Conservation (phyloP, 2,113 vertebrate genomes). For the Nansenia antarctica region DNA sequence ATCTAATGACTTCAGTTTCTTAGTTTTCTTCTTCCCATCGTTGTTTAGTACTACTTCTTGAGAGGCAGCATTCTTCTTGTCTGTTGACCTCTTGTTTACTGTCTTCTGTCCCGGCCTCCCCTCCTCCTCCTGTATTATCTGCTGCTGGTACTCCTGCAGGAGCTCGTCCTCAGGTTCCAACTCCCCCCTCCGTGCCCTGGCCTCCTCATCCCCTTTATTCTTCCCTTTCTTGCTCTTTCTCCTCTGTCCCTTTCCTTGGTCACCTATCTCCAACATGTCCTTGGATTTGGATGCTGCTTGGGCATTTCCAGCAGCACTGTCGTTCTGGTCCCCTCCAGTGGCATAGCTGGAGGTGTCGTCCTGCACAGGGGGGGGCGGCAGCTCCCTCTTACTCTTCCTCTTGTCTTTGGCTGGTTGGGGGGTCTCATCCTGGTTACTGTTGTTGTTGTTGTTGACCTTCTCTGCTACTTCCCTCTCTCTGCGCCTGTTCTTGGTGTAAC, state of each 20-base stretch:
- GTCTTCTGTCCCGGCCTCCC: slow-evolving; percentile 77
- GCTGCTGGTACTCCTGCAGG: slow-evolving; percentile 81
- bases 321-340: slow-evolving; percentile 40
- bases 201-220: slow-evolving; percentile 54
- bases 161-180: slow-evolving; percentile 76
- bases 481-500: slow-evolving; percentile 78
- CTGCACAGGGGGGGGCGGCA: slow-evolving; percentile 60
- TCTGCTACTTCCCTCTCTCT: slow-evolving; percentile 70
- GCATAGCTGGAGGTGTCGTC: slow-evolving; percentile 47
- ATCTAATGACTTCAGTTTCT: slow-evolving; percentile 75
- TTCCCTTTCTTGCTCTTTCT: slow-evolving; percentile 70
- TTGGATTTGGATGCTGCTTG: slow-evolving; percentile 42
- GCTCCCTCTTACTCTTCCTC: slow-evolving; percentile 73
- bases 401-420: slow-evolving; percentile 53
- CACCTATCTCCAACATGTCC: slow-evolving; percentile 54
- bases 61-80: slow-evolving; percentile 65
- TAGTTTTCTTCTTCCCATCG: slow-evolving; percentile 86
- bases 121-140: slow-evolving; percentile 82
- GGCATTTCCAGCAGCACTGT: slow-evolving; percentile 36
- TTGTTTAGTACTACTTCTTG: slow-evolving; percentile 71
- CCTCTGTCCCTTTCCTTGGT: slow-evolving; percentile 51
- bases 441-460: slow-evolving; percentile 74
- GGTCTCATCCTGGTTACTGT: slow-evolving; percentile 61
- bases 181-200: slow-evolving; percentile 46
- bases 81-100: slow-evolving; percentile 74